A percentile compares a stretch with the other conserved stretches of the same genome.
These are phyloP conservation scores for Sturmia bella DNA, from an alignment of 2,888 invertebrate genomes.

Conservation along the genomic window DNA sequence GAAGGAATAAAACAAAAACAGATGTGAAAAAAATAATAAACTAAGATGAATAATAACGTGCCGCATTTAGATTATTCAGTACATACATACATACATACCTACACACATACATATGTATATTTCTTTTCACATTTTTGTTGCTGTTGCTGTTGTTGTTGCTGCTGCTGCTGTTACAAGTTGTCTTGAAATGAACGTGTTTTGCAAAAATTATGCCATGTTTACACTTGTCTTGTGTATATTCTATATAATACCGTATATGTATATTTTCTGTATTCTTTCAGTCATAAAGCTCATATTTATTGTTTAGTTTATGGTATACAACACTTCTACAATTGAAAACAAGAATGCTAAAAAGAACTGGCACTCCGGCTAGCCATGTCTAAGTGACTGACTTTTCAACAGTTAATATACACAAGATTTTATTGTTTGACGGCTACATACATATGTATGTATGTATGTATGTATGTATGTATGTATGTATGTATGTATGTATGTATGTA, in stretches of 20 bases:
- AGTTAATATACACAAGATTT: conserved; percentile 56
- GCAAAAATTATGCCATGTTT: conserved; percentile 66
- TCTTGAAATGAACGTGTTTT: conserved; percentile 60
- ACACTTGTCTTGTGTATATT: conserved; percentile 60
- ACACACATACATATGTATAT: no score
- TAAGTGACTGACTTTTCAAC: conserved; percentile 47
- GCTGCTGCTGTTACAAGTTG: conserved; percentile 22
- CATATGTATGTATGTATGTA: not conserved
- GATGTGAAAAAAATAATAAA: conserved; percentile 32
- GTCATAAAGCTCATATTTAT: conserved; percentile 55
- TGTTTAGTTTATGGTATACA: conserved; percentile 49
- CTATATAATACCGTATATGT: conserved; percentile 21
- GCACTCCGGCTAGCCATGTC: conserved; percentile 28
- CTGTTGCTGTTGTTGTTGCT: conserved; percentile 1
- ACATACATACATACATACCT: no score
- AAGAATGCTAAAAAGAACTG: conserved; percentile 5
- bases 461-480: no score
- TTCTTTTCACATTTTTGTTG: conserved; percentile 12
- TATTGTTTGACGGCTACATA: conserved; percentile 49
- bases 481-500: no score
- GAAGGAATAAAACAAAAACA: conserved; percentile 29
- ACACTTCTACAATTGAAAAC: not conserved
- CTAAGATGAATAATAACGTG: conserved; percentile 55
- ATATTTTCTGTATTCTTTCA: conserved; percentile 43
- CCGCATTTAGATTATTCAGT: conserved; percentile 46